Percentiles rank a stretch among this genome's conserved stretches.
Evolutionary conservation across 2,888 invertebrate genomes (phyloP).

Genomic region (Cheiracanthium punctorium): DNA sequence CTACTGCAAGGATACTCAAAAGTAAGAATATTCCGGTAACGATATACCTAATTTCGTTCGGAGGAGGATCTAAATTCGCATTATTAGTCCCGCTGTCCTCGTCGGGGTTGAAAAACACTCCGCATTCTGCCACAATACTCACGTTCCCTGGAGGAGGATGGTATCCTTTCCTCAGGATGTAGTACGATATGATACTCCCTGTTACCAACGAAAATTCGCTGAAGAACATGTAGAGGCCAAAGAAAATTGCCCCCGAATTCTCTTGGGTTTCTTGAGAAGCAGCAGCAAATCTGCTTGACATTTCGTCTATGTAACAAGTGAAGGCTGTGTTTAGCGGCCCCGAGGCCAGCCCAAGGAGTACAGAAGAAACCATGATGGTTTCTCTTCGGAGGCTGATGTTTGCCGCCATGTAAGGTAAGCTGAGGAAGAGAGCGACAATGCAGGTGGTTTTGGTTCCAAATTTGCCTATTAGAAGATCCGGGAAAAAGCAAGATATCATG

Average conservation of each 20-base stretch:
- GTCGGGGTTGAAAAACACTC: conserved; percentile 25
- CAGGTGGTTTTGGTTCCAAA: conserved; percentile 68
- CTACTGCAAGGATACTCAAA: conserved; percentile 82
- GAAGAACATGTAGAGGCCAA: conserved; percentile 66
- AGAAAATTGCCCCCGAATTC: conserved; percentile 55
- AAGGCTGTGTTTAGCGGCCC: conserved; percentile 69
- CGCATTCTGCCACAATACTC: conserved; percentile 17
- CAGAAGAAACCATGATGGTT: conserved; percentile 55
- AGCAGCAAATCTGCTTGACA: conserved; percentile 55
- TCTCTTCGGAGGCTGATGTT: conserved; percentile 55
- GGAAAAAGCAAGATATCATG: conserved; percentile 96
- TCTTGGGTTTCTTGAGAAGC: conserved; percentile 38
- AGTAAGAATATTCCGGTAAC: conserved; percentile 92
- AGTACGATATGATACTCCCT: conserved; percentile 68
- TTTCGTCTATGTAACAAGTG: conserved; percentile 65
- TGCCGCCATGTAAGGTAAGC: conserved; percentile 60
- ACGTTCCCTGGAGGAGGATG: conserved; percentile 17
- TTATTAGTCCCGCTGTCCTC: conserved; percentile 2
- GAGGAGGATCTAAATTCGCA: conserved; percentile 42
- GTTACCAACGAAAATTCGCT: conserved; percentile 55
- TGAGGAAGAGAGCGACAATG: conserved; percentile 51
- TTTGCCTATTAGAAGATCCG: conserved; percentile 78
- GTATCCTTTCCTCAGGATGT: conserved; percentile 36
- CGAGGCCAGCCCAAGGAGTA: conserved; percentile 63
- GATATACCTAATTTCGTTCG: conserved; percentile 85